Conservation (phyloP, 2,797 vertebrate species). For the Dendrocincla fuliginosa region DNA sequence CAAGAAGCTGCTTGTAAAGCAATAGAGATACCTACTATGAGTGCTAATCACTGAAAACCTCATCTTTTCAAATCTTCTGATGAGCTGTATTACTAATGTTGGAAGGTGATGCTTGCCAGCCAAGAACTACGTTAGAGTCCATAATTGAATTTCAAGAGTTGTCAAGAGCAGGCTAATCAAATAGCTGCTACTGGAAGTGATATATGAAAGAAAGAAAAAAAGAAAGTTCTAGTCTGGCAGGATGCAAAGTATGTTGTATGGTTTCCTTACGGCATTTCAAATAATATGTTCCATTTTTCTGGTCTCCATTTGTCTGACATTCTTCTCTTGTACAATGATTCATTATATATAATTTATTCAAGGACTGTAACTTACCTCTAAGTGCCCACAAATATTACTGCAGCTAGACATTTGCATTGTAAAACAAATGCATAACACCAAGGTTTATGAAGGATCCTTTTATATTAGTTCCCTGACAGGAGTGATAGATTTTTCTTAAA, state of each 20-base stretch:
- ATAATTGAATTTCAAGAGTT: conserved; percentile 47
- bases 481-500: not conserved
- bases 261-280: conserved; percentile 13
- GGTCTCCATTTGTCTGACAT: conserved; percentile 12
- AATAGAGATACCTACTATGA: not conserved
- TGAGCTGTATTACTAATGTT: not conserved
- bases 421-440: not conserved
- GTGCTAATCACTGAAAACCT: not conserved
- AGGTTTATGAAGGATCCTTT: conserved; percentile 29
- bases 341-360: conserved; percentile 53
- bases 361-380: conserved; percentile 42
- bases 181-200: not conserved
- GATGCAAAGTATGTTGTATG: not conserved
- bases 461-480: not conserved
- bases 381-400: conserved; percentile 50
- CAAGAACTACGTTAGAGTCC: conserved; percentile 26
- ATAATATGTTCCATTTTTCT: conserved; percentile 25
- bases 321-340: conserved; percentile 43
- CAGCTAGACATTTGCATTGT: conserved; percentile 43
- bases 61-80: not conserved
- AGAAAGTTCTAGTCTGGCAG: not conserved
- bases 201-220: not conserved
- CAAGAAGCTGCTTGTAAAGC: not conserved
- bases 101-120: conserved; percentile 38
- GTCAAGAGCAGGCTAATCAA: conserved; percentile 48